These are phyloP conservation scores for Drosophila yakuba DNA, from an alignment of 1,140 invertebrate genomes.

Conservation along the genomic window DNA sequence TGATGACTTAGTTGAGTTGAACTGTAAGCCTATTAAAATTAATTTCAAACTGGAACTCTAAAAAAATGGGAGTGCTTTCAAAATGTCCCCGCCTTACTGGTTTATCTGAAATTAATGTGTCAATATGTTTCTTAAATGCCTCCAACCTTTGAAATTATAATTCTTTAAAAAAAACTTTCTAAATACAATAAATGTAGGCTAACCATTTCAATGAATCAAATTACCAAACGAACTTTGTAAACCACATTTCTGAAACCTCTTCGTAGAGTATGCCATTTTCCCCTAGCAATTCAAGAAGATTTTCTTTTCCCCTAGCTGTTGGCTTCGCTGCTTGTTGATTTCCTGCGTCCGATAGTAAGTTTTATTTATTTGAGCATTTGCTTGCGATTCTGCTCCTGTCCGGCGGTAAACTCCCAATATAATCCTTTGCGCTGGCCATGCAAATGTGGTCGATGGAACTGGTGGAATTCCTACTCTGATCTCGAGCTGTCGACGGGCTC, in stretches of 20 bases:
- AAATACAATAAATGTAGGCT: too few relatives aligned
- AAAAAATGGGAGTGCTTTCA: background rate
- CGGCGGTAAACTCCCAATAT: conserved; percentile 5
- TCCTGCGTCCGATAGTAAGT: conserved; percentile 59
- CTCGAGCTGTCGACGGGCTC: conserved; percentile 47
- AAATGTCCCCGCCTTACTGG: too few relatives aligned
- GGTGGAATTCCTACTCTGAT: conserved; percentile 26
- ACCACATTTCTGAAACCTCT: background rate
- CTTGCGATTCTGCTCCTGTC: conserved; percentile 8
- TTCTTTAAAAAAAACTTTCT: too few relatives aligned
- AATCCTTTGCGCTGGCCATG: conserved; percentile 64
- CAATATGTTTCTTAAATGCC: too few relatives aligned
- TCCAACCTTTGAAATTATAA: too few relatives aligned
- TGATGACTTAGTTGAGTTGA: too few relatives aligned
- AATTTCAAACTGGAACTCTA: background rate
- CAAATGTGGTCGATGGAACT: conserved; percentile 24
- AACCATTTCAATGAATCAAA: too few relatives aligned
- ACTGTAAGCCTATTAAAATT: too few relatives aligned
- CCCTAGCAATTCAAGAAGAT: background rate
- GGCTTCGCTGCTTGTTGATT: conserved; percentile 44
- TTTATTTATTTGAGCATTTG: conserved; percentile 73
- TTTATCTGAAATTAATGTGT: too few relatives aligned
- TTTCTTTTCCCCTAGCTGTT: background rate
- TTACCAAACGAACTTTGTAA: background rate
- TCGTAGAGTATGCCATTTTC: background rate